These are phyloP conservation scores for Tringa solitaria DNA, from an alignment of 2,113 vertebrate genomes.

Conservation along the genomic window DNA sequence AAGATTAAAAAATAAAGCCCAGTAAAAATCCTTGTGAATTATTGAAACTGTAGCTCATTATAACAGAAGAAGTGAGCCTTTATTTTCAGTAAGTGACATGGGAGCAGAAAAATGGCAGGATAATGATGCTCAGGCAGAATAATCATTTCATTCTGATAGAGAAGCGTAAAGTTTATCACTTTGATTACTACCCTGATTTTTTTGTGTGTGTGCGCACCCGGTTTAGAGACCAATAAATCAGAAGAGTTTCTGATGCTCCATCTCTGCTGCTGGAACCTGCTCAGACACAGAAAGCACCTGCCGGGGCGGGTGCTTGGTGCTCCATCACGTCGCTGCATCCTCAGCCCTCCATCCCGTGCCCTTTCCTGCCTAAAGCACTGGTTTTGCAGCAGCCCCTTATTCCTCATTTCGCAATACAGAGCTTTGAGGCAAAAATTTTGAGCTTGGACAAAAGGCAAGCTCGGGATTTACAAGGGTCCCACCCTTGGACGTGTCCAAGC, in stretches of 20 bases:
- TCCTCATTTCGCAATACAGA: background rate
- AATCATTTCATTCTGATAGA: constrained; percentile 46
- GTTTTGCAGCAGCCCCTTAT: accelerated
- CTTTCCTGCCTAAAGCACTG: background rate
- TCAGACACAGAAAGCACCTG: background rate
- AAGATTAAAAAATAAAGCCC: constrained; percentile 30
- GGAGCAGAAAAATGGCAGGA: constrained; percentile 23
- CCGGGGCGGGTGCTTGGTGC: accelerated
- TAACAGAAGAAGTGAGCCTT: constrained; percentile 35
- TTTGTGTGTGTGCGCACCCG: background rate
- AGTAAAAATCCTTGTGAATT: constrained; percentile 50
- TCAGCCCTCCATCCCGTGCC: background rate
- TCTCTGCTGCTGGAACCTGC: background rate
- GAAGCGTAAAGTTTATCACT: constrained; percentile 16
- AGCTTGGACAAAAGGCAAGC: background rate
- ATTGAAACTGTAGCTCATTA: constrained; percentile 59
- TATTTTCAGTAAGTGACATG: constrained; percentile 50
- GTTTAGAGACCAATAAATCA: background rate
- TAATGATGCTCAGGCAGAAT: constrained; percentile 49
- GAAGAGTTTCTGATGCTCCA: background rate
- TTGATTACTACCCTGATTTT: background rate
- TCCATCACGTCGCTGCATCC: background rate
- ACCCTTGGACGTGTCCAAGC: background rate
- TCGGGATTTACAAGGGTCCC: background rate
- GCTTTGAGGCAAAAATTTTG: background rate